Conservation (phyloP, 1,140 invertebrate genomes). For the Medauroidea extradentata region DNA sequence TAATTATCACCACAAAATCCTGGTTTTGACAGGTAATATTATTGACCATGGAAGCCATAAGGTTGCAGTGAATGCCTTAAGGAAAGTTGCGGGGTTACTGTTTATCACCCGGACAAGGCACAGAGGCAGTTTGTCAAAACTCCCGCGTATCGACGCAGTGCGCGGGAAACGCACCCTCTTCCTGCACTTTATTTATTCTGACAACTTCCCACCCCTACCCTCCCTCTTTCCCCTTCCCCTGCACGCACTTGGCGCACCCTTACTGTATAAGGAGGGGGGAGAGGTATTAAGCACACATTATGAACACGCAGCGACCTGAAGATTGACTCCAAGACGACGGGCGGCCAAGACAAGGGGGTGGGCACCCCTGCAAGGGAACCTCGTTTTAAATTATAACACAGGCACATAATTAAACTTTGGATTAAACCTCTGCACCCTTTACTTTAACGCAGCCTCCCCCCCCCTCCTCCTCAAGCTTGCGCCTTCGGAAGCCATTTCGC, state of each 20-base stretch:
- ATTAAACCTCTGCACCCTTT: constrained; percentile 2
- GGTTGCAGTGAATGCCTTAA: too few species aligned
- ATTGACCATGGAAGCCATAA: too few species aligned
- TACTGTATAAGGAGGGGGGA: background rate
- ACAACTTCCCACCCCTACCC: background rate
- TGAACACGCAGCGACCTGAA: background rate
- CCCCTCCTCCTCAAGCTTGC: background rate
- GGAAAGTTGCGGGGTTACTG: too few species aligned
- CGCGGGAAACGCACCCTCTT: too few species aligned
- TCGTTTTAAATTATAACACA: constrained; percentile 13
- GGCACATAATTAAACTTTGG: constrained; percentile 13
- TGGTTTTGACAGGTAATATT: too few species aligned
- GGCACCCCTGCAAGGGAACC: background rate
- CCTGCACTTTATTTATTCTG: background rate
- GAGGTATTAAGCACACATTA: constrained; percentile 8
- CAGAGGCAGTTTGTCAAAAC: too few species aligned
- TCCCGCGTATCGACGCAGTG: too few species aligned
- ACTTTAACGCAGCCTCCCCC: background rate
- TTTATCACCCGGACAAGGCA: too few species aligned
- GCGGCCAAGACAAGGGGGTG: background rate
- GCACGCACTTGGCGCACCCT: background rate
- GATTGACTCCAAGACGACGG: background rate
- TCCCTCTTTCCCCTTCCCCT: background rate
- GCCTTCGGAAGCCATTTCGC: background rate
- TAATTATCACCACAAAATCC: too few species aligned